These are phyloP conservation scores for Calliscelio sp. DNA, from an alignment of 2,888 invertebrate species.

Conservation along the genomic window DNA sequence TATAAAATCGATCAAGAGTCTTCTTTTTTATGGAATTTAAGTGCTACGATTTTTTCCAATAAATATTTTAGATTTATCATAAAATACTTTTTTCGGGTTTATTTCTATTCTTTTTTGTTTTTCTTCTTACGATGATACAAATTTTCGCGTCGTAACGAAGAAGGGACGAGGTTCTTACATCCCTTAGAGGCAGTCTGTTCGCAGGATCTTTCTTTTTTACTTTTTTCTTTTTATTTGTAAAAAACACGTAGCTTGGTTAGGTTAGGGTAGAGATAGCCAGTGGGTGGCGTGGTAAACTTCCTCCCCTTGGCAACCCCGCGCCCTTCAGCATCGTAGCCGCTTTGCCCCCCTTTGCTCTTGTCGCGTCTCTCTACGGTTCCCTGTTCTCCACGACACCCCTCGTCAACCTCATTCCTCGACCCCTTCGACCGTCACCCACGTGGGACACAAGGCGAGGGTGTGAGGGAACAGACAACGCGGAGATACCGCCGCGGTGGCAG, in stretches of 20 bases:
- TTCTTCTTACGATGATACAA: slow-evolving; percentile 12
- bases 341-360: slow-evolving; percentile 57
- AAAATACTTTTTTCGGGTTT: too few species aligned
- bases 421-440: slow-evolving; percentile 85
- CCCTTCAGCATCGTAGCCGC: slow-evolving; percentile 69
- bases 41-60: too few species aligned
- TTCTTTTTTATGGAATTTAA: too few species aligned
- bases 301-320: slow-evolving; percentile 67
- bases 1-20: too few species aligned
- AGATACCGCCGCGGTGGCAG: slow-evolving; percentile 84
- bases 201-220: slow-evolving; percentile 43
- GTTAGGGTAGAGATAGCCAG: slow-evolving; percentile 72
- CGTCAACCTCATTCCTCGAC: slow-evolving; percentile 85
- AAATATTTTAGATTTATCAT: too few species aligned
- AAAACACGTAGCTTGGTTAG: slow-evolving; percentile 68
- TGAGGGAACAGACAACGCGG: slow-evolving; percentile 84
- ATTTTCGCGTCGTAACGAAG: slow-evolving; percentile 52
- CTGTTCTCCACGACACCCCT: slow-evolving; percentile 74
- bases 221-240: slow-evolving; percentile 58
- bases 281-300: slow-evolving; percentile 66
- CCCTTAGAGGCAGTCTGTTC: slow-evolving; percentile 42
- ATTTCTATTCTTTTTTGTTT: too few species aligned
- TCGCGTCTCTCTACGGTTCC: slow-evolving; percentile 38
- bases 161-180: slow-evolving; percentile 32
- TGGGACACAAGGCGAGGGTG: slow-evolving; percentile 82